phyloP scores from a whole-genome alignment of 2,113 vertebrate genomes.

The Nerophis ophidion region DNA sequence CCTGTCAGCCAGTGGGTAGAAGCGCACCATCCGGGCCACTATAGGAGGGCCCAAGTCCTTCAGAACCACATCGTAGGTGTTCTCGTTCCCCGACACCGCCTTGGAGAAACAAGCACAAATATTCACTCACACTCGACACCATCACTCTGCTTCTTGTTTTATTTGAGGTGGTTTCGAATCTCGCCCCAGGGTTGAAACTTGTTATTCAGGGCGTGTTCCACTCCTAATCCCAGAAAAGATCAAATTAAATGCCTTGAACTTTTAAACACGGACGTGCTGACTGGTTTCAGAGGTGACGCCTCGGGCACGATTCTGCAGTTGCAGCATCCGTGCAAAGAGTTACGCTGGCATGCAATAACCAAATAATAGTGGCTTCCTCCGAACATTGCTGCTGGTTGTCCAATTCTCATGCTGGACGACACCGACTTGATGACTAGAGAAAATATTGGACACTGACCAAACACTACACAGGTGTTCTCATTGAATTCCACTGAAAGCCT shows the following conservation, averaged over 20 bases:
- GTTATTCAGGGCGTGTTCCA: constrained; percentile 18
- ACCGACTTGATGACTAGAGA: constrained; percentile 11
- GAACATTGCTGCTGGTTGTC: neutral
- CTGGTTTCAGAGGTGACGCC: constrained; percentile 5
- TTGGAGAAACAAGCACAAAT: constrained; percentile 40
- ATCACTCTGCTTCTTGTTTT: neutral
- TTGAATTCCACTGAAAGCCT: constrained; percentile 8
- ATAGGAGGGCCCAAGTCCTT: constrained; percentile 88
- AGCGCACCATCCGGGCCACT: constrained; percentile 83
- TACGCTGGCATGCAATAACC: constrained; percentile 5
- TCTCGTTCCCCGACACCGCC: constrained; percentile 89
- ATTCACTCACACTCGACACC: constrained; percentile 14
- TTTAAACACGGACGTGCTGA: neutral
- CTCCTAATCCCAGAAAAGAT: constrained; percentile 11
- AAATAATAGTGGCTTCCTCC: constrained; percentile 14
- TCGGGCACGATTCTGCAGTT: neutral
- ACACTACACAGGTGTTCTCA: constrained; percentile 4
- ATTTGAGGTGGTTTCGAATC: neutral
- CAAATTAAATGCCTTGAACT: constrained; percentile 5
- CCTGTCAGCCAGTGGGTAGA: constrained; percentile 85
- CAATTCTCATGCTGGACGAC: neutral
- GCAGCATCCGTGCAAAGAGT: constrained; percentile 1
- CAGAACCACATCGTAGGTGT: constrained; percentile 85
- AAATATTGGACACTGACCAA: constrained; percentile 19
- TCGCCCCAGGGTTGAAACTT: constrained; percentile 8